A percentile compares a stretch with the other conserved stretches of the same genome.
Evolutionary conservation across 2,113 vertebrate species (phyloP).

Genomic region (Poeciliopsis prolifica): DNA sequence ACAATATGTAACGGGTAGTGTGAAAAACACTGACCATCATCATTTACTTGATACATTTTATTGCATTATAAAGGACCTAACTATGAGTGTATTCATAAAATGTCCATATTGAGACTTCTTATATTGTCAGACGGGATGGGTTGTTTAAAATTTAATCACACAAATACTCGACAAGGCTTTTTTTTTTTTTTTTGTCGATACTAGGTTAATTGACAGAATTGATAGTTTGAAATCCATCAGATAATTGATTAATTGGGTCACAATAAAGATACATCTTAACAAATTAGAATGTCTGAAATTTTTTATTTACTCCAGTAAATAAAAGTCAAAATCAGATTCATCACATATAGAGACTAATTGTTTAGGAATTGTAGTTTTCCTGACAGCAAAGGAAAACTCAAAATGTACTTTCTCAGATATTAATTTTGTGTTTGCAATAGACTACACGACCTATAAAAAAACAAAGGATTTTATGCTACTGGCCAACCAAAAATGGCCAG

Average conservation of each 20-base stretch:
- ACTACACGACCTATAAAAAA: not conserved
- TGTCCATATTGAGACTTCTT: constrained; percentile 32
- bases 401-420: not conserved
- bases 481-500: not conserved
- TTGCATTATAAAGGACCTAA: constrained; percentile 27
- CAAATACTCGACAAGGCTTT: not conserved
- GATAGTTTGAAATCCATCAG: not conserved
- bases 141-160: constrained; percentile 36
- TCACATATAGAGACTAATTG: not conserved
- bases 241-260: not conserved
- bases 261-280: not conserved
- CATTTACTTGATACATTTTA: constrained; percentile 54
- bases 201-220: not conserved
- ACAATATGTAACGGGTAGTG: constrained; percentile 67
- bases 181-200: not conserved
- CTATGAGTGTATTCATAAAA: constrained; percentile 27
- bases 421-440: not conserved
- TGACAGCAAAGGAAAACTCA: not conserved
- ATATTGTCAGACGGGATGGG: constrained; percentile 29
- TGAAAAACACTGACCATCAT: constrained; percentile 69
- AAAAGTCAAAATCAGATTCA: not conserved
- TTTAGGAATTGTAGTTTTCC: not conserved
- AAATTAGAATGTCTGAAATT: not conserved
- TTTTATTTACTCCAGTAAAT: not conserved
- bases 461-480: not conserved